Conservation (phyloP, 1,140 invertebrate genomes). For the Ladona fulva region DNA sequence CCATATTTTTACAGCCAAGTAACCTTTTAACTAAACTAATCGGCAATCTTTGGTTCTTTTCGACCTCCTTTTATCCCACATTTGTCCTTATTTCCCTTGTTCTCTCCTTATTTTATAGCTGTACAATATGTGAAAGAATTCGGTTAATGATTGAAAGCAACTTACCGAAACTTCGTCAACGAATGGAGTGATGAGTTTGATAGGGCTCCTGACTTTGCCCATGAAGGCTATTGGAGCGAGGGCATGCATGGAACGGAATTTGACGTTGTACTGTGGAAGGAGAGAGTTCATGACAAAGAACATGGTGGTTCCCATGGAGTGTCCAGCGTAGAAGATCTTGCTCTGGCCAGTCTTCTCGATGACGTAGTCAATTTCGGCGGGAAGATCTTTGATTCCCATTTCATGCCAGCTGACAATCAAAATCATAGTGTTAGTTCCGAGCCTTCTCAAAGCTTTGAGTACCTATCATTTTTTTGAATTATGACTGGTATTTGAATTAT, state of each 20-base stretch:
- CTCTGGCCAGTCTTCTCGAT: conserved; percentile 42
- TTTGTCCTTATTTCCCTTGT: too few species aligned
- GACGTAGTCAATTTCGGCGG: conserved; percentile 56
- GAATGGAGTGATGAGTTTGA: conserved; percentile 34
- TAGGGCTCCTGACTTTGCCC: conserved; percentile 32
- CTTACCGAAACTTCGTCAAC: conserved; percentile 26
- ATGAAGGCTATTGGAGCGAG: conserved; percentile 49
- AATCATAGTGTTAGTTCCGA: too few species aligned
- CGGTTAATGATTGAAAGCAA: too few species aligned
- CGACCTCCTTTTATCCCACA: too few species aligned
- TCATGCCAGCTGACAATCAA: conserved; percentile 46
- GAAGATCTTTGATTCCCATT: conserved; percentile 56
- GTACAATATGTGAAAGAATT: too few species aligned
- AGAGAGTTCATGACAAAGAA: conserved; percentile 51
- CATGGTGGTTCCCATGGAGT: conserved; percentile 50
- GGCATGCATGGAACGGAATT: conserved; percentile 40
- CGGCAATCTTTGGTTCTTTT: too few species aligned
- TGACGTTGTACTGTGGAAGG: conserved; percentile 45
- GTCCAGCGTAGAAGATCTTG: conserved; percentile 44
- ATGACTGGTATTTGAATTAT: not conserved
- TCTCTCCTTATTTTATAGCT: too few species aligned
- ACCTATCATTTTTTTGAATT: too few species aligned
- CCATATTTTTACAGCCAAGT: too few species aligned
- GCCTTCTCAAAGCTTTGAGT: too few species aligned
- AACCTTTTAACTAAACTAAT: too few species aligned